phyloP scores from a whole-genome alignment of 2,113 vertebrate genomes.

The Heterotis niloticus region DNA sequence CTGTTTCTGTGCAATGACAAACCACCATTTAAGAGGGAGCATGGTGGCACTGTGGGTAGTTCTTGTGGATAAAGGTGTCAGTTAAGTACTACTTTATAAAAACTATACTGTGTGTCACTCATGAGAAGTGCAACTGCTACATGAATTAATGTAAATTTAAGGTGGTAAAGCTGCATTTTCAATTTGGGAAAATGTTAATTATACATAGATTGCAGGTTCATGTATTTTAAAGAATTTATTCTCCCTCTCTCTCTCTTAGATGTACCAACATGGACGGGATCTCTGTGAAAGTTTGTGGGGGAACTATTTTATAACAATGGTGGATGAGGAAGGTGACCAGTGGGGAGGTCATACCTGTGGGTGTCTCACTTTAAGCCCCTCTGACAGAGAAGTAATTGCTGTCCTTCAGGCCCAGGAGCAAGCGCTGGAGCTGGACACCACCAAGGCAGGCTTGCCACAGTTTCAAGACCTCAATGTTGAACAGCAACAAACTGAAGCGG shows the following conservation, averaged over 20 bases:
- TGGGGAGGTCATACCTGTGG: constrained; percentile 52
- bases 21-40: too few species aligned
- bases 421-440: constrained; percentile 62
- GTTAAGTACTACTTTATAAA: too few species aligned
- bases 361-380: constrained; percentile 65
- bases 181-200: too few species aligned
- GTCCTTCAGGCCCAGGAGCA: constrained; percentile 57
- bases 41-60: not conserved
- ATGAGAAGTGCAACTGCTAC: too few species aligned
- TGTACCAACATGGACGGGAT: constrained; percentile 69
- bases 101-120: too few species aligned
- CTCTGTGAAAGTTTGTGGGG: constrained; percentile 72
- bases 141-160: too few species aligned
- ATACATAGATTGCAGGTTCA: not conserved
- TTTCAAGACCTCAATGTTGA: constrained; percentile 53
- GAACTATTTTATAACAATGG: constrained; percentile 55
- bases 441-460: constrained; percentile 61
- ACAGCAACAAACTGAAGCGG: not conserved
- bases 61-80: too few species aligned
- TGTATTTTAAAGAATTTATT: not conserved
- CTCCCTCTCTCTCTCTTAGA: constrained; percentile 15
- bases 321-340: constrained; percentile 47
- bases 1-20: too few species aligned
- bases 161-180: too few species aligned
- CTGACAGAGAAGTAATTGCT: constrained; percentile 59